Evolutionary conservation across 2,797 vertebrate species (phyloP).

Genomic region (Parambassis ranga): DNA sequence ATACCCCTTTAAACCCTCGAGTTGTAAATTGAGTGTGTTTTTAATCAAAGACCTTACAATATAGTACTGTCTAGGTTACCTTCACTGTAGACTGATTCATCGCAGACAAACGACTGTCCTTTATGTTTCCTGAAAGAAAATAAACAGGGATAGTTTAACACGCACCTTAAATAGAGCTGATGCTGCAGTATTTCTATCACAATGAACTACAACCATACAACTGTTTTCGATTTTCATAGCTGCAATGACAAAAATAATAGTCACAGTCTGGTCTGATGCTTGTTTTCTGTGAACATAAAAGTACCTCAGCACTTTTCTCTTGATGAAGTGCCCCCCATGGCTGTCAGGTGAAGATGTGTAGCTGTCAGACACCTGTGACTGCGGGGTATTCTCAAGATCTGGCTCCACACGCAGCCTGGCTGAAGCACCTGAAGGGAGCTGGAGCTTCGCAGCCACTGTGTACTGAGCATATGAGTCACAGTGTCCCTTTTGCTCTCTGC

Average conservation of each 20-base stretch:
- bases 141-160: no score
- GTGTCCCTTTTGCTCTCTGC: not conserved
- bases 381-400: slow-evolving; percentile 18
- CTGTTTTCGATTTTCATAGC: not conserved
- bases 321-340: slow-evolving; percentile 57
- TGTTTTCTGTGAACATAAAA: not conserved
- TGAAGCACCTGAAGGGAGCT: slow-evolving; percentile 47
- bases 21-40: no score
- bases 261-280: no score
- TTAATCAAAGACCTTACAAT: not conserved
- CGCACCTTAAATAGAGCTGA: no score
- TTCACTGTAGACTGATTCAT: slow-evolving; percentile 79
- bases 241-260: not conserved
- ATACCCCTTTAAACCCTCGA: no score
- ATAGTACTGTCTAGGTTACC: slow-evolving; percentile 49
- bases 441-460: slow-evolving; percentile 52
- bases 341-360: slow-evolving; percentile 36
- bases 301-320: slow-evolving; percentile 82
- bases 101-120: slow-evolving; percentile 72
- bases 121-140: slow-evolving; percentile 69
- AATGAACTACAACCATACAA: no score
- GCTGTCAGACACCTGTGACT: slow-evolving; percentile 34
- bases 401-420: slow-evolving; percentile 49
- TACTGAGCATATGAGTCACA: slow-evolving; percentile 68
- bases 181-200: no score